Percentiles rank a stretch among this genome's conserved stretches.
These are phyloP conservation scores for Caenorhabditis brenneri DNA, from an alignment of 1,140 invertebrate species.

Conservation along the genomic window DNA sequence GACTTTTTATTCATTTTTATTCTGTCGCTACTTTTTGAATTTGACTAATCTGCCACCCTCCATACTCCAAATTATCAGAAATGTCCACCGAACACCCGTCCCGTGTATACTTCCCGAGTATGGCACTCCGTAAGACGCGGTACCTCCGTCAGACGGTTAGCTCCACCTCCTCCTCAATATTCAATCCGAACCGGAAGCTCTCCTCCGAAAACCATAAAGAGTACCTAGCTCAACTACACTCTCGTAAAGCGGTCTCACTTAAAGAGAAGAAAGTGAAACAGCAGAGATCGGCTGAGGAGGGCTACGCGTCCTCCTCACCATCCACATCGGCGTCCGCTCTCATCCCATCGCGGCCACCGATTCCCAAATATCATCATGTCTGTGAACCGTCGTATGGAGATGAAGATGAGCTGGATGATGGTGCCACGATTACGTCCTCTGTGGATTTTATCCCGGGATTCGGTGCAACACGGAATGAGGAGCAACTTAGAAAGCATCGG, in stretches of 20 bases:
- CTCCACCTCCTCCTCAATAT: background rate
- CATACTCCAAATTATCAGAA: too few relatives aligned
- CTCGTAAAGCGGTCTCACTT: conserved; percentile 45
- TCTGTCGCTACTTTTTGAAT: too few relatives aligned
- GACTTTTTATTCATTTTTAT: too few relatives aligned
- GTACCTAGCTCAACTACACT: conserved; percentile 40
- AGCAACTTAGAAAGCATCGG: background rate
- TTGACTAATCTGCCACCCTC: too few relatives aligned
- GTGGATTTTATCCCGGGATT: conserved; percentile 9
- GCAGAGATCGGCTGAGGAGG: conserved; percentile 17
- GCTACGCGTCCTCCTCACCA: background rate
- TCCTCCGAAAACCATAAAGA: conserved; percentile 43
- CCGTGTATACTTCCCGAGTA: conserved; percentile 45
- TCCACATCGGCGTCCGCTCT: background rate
- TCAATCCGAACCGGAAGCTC: background rate
- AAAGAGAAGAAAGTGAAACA: conserved; percentile 42
- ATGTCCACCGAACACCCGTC: conserved; percentile 11
- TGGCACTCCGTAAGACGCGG: conserved; percentile 35
- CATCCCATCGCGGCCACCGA: background rate
- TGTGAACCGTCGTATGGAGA: background rate
- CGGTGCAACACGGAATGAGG: background rate
- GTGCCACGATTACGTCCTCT: conserved; percentile 9
- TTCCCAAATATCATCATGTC: conserved; percentile 15
- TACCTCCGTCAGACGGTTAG: background rate
- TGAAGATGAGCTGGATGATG: background rate